Base-by-base conservation (phyloP, 2,797 vertebrate genomes). In the Chelon auratus region DNA sequence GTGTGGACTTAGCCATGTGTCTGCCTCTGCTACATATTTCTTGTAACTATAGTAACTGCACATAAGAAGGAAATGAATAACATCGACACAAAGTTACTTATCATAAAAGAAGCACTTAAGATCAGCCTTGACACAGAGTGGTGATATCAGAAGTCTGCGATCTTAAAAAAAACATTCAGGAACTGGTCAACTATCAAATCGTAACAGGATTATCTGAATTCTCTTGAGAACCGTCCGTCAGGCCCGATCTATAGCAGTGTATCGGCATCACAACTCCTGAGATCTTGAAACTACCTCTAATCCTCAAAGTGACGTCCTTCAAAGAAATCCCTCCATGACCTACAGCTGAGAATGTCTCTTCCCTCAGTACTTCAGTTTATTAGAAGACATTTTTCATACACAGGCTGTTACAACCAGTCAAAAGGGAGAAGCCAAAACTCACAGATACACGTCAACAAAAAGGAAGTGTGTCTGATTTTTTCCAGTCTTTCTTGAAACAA, bases 201-300 rank as follows among this genome's bases (percentile, higher is more conserved):
- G 55, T 68, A 14, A 66, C 42, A 65, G 45, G 72, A 66, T 51
- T 77, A 69, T 82, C 62, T 71, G 61, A 65, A 18, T 42, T 45
- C 43, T 78, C 56, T 50, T 67, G 52, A 64, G 51, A 80, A 72
- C 59, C 36, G 63, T 52, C 75, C 48, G 52, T 66, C 60, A 70
- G 51, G 58, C 54, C 42, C 72, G 68, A 36, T 78, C 14, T 64
- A 56, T 2, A 15, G 45, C 6, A 4, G 26, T 57, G 60, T 22
- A 54, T 26, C 24, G 2, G 1, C 24, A 26, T 26, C 24, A 26
- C 24, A 26, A 26, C 24, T 26, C 24, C 4, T 26, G 24, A 26
- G 1, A 26, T 26, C 24, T 26, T 26, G 24, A 26, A 26, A 26
- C 24, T 2, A 50, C 13, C 42, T 52, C n/a, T 52, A 3, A 7